Base-by-base conservation (phyloP, 2,797 vertebrate genomes). In the Choloepus didactylus region DNA sequence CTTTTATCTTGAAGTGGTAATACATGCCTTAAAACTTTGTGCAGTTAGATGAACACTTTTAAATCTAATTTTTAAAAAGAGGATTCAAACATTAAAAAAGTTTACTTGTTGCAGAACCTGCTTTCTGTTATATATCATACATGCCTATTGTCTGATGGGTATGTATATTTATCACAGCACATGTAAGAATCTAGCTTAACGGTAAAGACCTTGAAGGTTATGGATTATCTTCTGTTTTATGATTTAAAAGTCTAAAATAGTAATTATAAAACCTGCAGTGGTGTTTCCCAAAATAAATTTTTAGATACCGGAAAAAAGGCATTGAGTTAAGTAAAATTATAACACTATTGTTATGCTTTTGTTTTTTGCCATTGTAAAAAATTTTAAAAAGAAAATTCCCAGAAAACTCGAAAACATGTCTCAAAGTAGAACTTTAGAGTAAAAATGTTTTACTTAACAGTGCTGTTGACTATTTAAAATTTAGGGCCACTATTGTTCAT, bases 1-100 rank as follows among this genome's bases (percentile, higher is more conserved):
- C 15, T 80, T 91, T 95, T 79, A n/a, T 83, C 6, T 64, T 90
- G 35, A 88, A 89, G 31, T 51, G 82, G 27, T 51, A 62, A 38
- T 60, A 16, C 12, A 23, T 62, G 56, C 83, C 64, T 90, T 69
- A 85, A 44, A 75, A 56, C 72, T 85, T 88, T 88, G 62, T 86
- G 15, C 54, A 69, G 2, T 35, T 12, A 25, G 23, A 31, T 49
- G 31, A 73, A 23, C 49, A 84, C 49, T 73, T 70, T 89, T 44
- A 81, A 75, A 51, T 56, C 6, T 19, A 46, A 54, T 87, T 87
- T 46, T 7, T 29, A 44, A 86, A 54, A 41, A 12, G 11, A 41
- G 46, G 46, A 49, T 49, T 49, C 46, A 49, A 49, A 49, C 46
- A 7, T 10, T 49, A 49, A 49, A 49, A 49, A 49, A 49, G 46